Evolutionary conservation across 92 coral and sea anemone species (phyloP).

Genomic region (Zoanthus solanderi): DNA sequence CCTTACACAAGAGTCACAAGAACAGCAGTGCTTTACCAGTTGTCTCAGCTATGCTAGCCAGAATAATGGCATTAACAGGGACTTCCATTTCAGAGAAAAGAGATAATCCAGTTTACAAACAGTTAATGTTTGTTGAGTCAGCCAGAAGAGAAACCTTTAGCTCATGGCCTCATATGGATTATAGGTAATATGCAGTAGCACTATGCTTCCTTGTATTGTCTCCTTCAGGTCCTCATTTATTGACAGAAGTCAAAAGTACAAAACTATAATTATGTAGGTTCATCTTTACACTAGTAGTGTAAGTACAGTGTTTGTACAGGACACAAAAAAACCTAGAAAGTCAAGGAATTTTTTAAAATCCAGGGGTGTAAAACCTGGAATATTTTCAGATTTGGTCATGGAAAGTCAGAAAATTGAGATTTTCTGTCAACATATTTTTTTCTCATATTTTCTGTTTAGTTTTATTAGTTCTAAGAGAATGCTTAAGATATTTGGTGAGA

Average conservation of each 20-base stretch:
- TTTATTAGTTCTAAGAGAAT: too few relatives aligned
- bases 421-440: too few relatives aligned
- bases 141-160: conserved; percentile 89
- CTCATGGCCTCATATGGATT: conserved; percentile 97
- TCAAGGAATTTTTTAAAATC: too few relatives aligned
- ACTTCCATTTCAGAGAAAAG: conserved; percentile 69
- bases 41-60: conserved; percentile 88
- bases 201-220: not conserved
- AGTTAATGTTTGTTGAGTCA: conserved; percentile 89
- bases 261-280: not conserved
- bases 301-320: not conserved
- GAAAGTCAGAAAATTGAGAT: too few relatives aligned
- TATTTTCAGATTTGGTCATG: too few relatives aligned
- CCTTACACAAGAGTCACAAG: conserved; percentile 76
- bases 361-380: too few relatives aligned
- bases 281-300: not conserved
- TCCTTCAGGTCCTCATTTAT: not conserved
- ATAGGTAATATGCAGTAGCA: conserved; percentile 62
- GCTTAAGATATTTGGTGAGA: too few relatives aligned
- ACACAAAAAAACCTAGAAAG: too few relatives aligned
- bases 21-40: conserved; percentile 89
- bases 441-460: too few relatives aligned
- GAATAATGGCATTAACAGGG: conserved; percentile 80
- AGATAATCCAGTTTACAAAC: conserved; percentile 70
- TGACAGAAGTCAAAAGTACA: not conserved